phyloP scores from a whole-genome alignment of 1,140 invertebrate species.

The Vanessa atalanta region DNA sequence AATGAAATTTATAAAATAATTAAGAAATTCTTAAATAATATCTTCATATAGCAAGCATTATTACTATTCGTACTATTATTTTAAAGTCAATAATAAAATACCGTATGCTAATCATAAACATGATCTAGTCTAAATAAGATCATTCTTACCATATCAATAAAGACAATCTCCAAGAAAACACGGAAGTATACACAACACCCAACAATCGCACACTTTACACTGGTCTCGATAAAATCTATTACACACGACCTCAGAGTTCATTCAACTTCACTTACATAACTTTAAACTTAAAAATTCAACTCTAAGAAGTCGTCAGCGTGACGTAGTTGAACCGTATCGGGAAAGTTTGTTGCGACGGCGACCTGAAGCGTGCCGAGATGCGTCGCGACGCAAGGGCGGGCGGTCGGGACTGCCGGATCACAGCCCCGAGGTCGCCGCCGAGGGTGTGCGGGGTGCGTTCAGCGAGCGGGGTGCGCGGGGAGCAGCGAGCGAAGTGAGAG shows the following conservation, averaged over 20 bases:
- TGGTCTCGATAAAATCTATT: neutral
- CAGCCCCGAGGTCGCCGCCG: slow-evolving; percentile 20
- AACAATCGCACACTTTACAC: slow-evolving; percentile 14
- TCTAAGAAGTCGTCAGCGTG: neutral
- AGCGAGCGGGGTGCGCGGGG: slow-evolving; percentile 17
- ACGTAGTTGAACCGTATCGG: slow-evolving; percentile 16
- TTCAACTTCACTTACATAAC: slow-evolving; percentile 7
- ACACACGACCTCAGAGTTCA: slow-evolving; percentile 2
- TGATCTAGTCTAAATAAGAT: neutral
- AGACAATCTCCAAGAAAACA: slow-evolving; percentile 9
- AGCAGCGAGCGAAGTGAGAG: slow-evolving; percentile 23
- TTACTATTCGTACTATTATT: too few relatives aligned
- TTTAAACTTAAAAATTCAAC: neutral
- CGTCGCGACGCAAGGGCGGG: slow-evolving; percentile 35
- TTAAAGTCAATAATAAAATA: too few relatives aligned
- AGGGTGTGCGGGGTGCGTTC: slow-evolving; percentile 22
- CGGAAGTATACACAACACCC: slow-evolving; percentile 13
- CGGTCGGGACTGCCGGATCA: slow-evolving; percentile 39
- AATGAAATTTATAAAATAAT: too few relatives aligned
- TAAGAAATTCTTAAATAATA: too few relatives aligned
- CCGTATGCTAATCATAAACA: too few relatives aligned
- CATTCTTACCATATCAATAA: slow-evolving; percentile 15
- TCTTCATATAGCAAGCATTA: too few relatives aligned
- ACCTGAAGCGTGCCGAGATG: slow-evolving; percentile 10
- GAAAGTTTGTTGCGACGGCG: slow-evolving; percentile 33